phyloP scores from a whole-genome alignment of 2,797 vertebrate genomes.

The Typhlichthys subterraneus region DNA sequence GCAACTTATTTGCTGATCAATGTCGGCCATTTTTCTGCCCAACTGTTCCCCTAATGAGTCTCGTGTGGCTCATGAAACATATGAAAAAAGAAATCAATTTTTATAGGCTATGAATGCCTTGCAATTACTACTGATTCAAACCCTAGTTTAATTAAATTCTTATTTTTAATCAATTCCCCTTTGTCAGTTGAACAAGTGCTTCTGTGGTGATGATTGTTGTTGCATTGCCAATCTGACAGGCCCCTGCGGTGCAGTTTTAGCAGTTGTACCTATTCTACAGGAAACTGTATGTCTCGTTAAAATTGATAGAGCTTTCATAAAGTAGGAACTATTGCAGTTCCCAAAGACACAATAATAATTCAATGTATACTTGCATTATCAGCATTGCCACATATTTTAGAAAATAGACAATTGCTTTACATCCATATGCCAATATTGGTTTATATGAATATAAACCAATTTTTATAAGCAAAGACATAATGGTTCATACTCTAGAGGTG shows the following conservation, averaged over 20 bases:
- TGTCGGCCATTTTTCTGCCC: constrained; percentile 58
- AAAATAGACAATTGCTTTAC: constrained; percentile 54
- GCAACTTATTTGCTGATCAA: constrained; percentile 61
- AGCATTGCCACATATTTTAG: constrained; percentile 35
- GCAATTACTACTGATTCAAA: constrained; percentile 71
- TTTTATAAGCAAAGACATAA: constrained; percentile 44
- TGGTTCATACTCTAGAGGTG: constrained; percentile 46
- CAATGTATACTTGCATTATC: constrained; percentile 33
- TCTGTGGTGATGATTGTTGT: constrained; percentile 54
- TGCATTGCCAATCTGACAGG: constrained; percentile 62
- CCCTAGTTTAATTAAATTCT: constrained; percentile 65
- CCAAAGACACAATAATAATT: constrained; percentile 45
- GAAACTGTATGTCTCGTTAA: constrained; percentile 57
- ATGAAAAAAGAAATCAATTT: constrained; percentile 59
- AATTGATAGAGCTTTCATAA: constrained; percentile 57
- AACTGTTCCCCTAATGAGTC: constrained; percentile 75
- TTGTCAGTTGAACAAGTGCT: constrained; percentile 54
- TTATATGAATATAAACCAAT: constrained; percentile 52
- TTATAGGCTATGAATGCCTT: constrained; percentile 50
- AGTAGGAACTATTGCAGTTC: constrained; percentile 46
- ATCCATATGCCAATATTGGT: constrained; percentile 38
- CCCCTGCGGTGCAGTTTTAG: constrained; percentile 65
- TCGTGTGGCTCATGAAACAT: constrained; percentile 64
- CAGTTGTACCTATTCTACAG: constrained; percentile 53
- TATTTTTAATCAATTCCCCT: constrained; percentile 76